Conservation (phyloP, 1,140 invertebrate species). For the Pseudomyrmex dendroicus region DNA sequence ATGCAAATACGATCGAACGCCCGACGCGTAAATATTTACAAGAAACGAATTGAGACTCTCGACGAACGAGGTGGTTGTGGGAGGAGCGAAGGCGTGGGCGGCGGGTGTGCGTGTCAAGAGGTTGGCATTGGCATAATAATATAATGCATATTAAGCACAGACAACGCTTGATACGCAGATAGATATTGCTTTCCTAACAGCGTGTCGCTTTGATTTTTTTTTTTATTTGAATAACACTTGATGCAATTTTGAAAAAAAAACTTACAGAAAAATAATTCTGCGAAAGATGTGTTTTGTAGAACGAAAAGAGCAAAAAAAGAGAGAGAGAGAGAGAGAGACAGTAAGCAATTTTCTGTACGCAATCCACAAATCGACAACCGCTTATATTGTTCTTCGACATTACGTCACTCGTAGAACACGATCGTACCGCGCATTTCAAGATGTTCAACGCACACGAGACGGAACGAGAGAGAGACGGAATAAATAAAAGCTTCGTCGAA, state of each 20-base stretch:
- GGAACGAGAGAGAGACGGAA: constrained; percentile 38
- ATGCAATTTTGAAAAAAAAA: not conserved
- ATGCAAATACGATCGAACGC: constrained; percentile 76
- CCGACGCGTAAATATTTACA: constrained; percentile 79
- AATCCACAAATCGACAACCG: constrained; percentile 4
- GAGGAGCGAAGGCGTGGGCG: constrained; percentile 16
- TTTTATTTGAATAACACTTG: constrained; percentile 9
- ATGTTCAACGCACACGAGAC: constrained; percentile 6
- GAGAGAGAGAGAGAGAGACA: not conserved
- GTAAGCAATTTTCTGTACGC: constrained; percentile 4
- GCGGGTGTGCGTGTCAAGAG: constrained; percentile 49
- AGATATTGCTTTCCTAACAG: constrained; percentile 45
- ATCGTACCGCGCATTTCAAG: constrained; percentile 27
- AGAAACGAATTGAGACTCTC: constrained; percentile 59
- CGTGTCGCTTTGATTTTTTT: constrained; percentile 41
- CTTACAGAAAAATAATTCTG: not conserved
- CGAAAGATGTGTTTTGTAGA: not conserved
- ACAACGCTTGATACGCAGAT: constrained; percentile 33
- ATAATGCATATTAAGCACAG: constrained; percentile 52
- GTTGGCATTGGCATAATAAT: constrained; percentile 48
- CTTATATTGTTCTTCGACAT: not conserved
- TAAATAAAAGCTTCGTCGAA: constrained; percentile 59
- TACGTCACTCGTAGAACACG: not conserved
- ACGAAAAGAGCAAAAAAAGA: not conserved
- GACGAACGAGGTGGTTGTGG: constrained; percentile 46